Conservation (phyloP, 2,113 vertebrate species). For the Oncorhynchus gorbuscha region DNA sequence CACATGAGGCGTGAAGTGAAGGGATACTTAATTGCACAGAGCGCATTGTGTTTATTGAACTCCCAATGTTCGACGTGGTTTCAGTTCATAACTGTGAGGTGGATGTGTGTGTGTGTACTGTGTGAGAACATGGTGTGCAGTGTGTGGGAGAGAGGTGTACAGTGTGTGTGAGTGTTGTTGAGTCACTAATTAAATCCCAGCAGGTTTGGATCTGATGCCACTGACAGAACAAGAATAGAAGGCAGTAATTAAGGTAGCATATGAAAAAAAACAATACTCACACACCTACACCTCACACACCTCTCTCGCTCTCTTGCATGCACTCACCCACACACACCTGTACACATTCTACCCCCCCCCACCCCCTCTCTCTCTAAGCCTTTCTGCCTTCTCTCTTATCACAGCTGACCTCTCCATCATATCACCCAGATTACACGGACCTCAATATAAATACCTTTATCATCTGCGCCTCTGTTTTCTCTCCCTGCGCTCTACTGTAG, state of each 20-base stretch:
- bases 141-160: too few species aligned
- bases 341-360: too few species aligned
- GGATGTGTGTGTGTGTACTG: too few species aligned
- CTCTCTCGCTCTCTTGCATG: too few species aligned
- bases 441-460: background rate
- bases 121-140: too few species aligned
- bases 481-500: too few species aligned
- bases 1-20: slow-evolving; percentile 54
- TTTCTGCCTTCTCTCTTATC: background rate
- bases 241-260: background rate
- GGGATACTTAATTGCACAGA: slow-evolving; percentile 56
- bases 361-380: background rate
- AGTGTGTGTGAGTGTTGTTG: slow-evolving; percentile 1
- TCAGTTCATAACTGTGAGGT: slow-evolving; percentile 32
- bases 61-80: slow-evolving; percentile 7
- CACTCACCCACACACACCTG: too few species aligned
- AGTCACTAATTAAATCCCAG: slow-evolving; percentile 9
- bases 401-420: background rate
- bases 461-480: background rate
- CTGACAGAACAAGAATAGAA: background rate
- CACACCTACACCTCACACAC: background rate
- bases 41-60: slow-evolving; percentile 59
- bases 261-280: background rate
- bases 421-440: background rate
- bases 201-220: slow-evolving; percentile 1